Evolutionary conservation across 2,113 vertebrate genomes (phyloP), one percentile per base, ranked within the genome.

Genomic region (Nesogale talazaci): DNA sequence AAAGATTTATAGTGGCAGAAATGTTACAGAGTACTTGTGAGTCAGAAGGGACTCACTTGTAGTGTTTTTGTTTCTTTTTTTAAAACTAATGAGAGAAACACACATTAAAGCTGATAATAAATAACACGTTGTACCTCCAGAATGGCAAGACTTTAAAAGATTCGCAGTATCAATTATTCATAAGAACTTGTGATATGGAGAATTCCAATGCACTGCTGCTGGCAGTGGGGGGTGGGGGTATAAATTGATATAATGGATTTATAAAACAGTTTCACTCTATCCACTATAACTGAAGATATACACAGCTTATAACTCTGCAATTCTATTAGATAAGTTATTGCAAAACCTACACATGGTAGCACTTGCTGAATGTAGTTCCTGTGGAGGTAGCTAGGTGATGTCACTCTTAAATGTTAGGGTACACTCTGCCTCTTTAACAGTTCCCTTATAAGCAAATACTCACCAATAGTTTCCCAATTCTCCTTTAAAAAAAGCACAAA

Each of bases 101-200:
- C 34, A 91, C 89, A 95, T 93, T 72, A 29, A 86, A 89, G 29
- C 22, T 36, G 80, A 34, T 70, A 76, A 84, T 27, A 46, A 57
- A 74, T 56, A 86, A 52, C 31, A 74, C 22, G 19, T 34, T 10
- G 34, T 19, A 70, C n/a, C 36, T 87, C 27, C n/a, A 93, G 38
- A 56, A 29, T 65, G 70, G 77, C 86, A 93, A 93, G 75, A 94
- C 82, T 57, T 69, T 16, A 65, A 70, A 88, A 94, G 52, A 61
- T 57, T 76, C 65, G 65, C 14, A 56, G 42, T 57, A 80, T 19
- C 83, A 94, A 77, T 67, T 59, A 65, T 36, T 65, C n/a, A 79
- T 40, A 27, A 92, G 36, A 34, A 86, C 46, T 7, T 22, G 20
- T 38, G 84, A 69, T 38, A 65, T 63, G 46, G 29, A 36, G 22